Conservation (phyloP, 2,113 vertebrate species). For the Mirza zaza region DNA sequence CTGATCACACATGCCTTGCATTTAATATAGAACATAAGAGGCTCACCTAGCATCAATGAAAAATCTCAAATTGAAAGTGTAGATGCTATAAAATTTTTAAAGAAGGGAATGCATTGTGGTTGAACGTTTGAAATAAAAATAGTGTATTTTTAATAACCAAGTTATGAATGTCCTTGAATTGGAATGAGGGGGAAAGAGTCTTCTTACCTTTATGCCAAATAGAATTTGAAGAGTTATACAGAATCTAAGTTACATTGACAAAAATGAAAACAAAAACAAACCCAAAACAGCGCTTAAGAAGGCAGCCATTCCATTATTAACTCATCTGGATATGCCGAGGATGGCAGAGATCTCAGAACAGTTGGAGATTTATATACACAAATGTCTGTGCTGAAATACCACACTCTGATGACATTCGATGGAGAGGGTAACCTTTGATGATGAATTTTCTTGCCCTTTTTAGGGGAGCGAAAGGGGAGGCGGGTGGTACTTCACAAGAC, state of each 20-base stretch:
- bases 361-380: slow-evolving; percentile 35
- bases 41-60: slow-evolving; percentile 80
- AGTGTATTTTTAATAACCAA: slow-evolving; percentile 64
- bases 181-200: background rate
- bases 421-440: slow-evolving; percentile 73
- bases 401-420: slow-evolving; percentile 51
- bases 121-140: slow-evolving; percentile 66
- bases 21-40: slow-evolving; percentile 83
- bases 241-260: background rate
- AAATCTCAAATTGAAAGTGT: slow-evolving; percentile 84
- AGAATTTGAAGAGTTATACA: background rate
- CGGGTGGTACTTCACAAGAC: slow-evolving; percentile 69
- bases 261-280: background rate
- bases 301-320: background rate
- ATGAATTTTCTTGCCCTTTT: slow-evolving; percentile 77
- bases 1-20: slow-evolving; percentile 80
- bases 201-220: background rate
- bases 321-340: background rate
- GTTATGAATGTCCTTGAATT: slow-evolving; percentile 59
- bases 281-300: background rate
- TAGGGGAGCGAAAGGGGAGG: slow-evolving; percentile 66
- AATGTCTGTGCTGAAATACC: slow-evolving; percentile 46
- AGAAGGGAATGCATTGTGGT: slow-evolving; percentile 65
- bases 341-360: background rate
- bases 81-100: slow-evolving; percentile 85